Percentiles rank a stretch among this genome's conserved stretches.
These are phyloP conservation scores for Nematopogon swammerdamellus DNA, from an alignment of 2,888 invertebrate species.

Conservation along the genomic window DNA sequence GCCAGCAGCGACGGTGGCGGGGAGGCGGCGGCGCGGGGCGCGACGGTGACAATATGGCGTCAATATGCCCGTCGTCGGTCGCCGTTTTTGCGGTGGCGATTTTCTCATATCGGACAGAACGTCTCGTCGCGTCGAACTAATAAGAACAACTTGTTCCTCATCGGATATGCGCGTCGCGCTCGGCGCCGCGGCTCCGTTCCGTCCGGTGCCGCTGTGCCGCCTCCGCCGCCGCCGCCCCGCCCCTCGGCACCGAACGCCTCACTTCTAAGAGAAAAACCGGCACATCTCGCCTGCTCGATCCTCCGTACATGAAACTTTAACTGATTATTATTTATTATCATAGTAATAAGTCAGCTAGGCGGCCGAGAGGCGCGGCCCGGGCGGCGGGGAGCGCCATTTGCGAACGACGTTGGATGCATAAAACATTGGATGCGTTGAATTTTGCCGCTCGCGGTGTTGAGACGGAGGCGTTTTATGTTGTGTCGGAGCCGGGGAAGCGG, in stretches of 20 bases:
- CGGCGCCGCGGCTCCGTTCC: conserved; percentile 30
- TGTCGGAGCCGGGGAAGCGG: no score
- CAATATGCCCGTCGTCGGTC: conserved; percentile 43
- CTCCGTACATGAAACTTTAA: conserved; percentile 18
- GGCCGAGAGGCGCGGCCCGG: background rate
- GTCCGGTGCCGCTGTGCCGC: no score
- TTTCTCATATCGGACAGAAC: conserved; percentile 41
- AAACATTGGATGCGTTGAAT: background rate
- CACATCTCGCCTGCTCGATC: background rate
- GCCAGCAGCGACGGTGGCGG: background rate
- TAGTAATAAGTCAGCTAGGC: conserved; percentile 31
- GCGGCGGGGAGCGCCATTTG: background rate
- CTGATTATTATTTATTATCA: conserved; percentile 53
- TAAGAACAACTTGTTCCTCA: conserved; percentile 48
- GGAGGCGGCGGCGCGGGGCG: conserved; percentile 18
- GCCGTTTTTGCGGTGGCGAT: conserved; percentile 42
- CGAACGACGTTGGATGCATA: background rate
- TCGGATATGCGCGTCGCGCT: conserved; percentile 45
- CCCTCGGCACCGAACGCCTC: no score
- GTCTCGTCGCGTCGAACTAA: conserved; percentile 50
- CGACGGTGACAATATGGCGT: conserved; percentile 45
- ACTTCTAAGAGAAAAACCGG: background rate
- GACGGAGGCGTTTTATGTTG: background rate
- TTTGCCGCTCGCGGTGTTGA: background rate
- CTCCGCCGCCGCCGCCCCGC: no score